These are phyloP conservation scores for Drosophila parvula DNA, from an alignment of 1,140 invertebrate species.

Conservation along the genomic window DNA sequence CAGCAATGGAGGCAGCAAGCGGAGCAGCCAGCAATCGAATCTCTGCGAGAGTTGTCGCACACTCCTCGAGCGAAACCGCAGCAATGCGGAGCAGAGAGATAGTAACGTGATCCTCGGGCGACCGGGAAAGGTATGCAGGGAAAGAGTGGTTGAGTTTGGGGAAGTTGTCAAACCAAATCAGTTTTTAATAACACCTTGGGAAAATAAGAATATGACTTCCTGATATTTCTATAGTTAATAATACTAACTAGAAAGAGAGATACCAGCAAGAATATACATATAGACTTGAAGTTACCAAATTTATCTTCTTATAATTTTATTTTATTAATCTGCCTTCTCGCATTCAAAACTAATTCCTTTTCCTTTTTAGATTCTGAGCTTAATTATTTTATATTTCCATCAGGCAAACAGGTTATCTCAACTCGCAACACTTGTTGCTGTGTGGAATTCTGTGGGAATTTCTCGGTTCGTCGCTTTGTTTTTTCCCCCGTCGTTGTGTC, in stretches of 20 bases:
- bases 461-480: constrained; percentile 1
- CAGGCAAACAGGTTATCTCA: constrained; percentile 41
- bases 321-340: not conserved
- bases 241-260: not conserved
- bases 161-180: constrained; percentile 1
- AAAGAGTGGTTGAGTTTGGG: not conserved
- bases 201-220: not conserved
- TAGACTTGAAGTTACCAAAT: not conserved
- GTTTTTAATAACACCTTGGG: not conserved
- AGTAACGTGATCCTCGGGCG: constrained; percentile 54
- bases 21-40: constrained; percentile 55
- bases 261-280: not conserved
- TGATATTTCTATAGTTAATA: no score
- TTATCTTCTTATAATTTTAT: not conserved
- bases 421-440: constrained; percentile 25
- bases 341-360: constrained; percentile 3
- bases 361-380: not conserved
- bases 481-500: constrained; percentile 28
- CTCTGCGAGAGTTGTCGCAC: constrained; percentile 75
- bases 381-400: not conserved
- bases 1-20: constrained; percentile 34
- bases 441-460: constrained; percentile 14
- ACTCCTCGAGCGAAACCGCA: constrained; percentile 72
- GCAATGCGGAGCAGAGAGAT: constrained; percentile 62
- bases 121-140: constrained; percentile 49